Percentiles rank a stretch among this genome's conserved stretches.
These are phyloP conservation scores for Argynnis bischoffii DNA, from an alignment of 2,888 invertebrate species.

Conservation along the genomic window DNA sequence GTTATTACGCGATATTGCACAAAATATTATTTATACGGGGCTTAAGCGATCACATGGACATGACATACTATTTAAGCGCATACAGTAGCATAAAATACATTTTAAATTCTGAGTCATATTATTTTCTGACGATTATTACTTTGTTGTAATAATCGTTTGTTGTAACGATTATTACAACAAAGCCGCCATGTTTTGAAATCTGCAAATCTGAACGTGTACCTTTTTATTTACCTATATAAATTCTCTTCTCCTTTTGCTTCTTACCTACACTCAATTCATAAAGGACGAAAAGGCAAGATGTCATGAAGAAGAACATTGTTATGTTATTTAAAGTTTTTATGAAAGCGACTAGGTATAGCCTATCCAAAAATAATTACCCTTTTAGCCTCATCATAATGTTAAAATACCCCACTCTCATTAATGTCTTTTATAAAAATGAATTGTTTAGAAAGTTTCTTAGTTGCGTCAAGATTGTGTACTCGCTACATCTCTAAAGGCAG, in stretches of 20 bases:
- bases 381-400: constrained; percentile 4
- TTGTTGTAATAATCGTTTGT: too few species aligned
- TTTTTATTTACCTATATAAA: too few species aligned
- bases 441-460: constrained; percentile 13
- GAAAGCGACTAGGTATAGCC: neutral
- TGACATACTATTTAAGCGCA: constrained; percentile 34
- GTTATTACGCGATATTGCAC: constrained; percentile 34
- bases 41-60: constrained; percentile 38
- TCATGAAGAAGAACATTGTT: too few species aligned
- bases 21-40: constrained; percentile 43
- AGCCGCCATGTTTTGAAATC: neutral
- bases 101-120: constrained; percentile 5
- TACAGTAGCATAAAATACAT: constrained; percentile 12
- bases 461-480: constrained; percentile 1
- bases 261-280: too few species aligned
- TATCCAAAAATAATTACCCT: neutral
- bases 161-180: constrained; percentile 10
- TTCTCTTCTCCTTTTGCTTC: too few species aligned
- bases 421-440: constrained; percentile 7
- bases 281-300: too few species aligned
- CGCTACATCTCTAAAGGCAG: neutral
- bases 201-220: too few species aligned
- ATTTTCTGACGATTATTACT: neutral
- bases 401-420: constrained; percentile 4
- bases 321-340: too few species aligned